phyloP scores from a whole-genome alignment of 1,140 invertebrate genomes.

The Philopotamus ludificatus region DNA sequence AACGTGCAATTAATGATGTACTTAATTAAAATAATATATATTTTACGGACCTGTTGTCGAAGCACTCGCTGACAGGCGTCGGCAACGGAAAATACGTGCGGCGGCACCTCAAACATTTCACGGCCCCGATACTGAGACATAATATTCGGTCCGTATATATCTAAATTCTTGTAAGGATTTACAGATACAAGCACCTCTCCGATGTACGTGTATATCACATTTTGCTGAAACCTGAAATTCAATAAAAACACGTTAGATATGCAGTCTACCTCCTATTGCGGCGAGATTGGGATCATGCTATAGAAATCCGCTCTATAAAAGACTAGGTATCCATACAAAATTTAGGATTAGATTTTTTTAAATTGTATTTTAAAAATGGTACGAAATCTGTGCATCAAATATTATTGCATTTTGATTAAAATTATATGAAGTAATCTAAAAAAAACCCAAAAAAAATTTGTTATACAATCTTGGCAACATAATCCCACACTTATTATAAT shows the following conservation, averaged over 20 bases:
- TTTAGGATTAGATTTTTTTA: no score
- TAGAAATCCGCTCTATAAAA: no score
- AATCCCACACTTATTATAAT: no score
- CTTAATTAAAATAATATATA: not conserved
- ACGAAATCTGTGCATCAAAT: no score
- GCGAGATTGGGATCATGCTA: no score
- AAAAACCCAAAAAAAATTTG: no score
- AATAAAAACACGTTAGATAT: not conserved
- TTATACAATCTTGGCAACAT: no score
- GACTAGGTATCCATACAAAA: no score
- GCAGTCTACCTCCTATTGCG: no score
- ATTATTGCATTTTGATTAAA: no score
- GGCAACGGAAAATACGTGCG: slow-evolving; percentile 93
- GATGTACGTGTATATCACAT: slow-evolving; percentile 91
- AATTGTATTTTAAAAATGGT: no score
- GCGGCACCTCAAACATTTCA: slow-evolving; percentile 91
- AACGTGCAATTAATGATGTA: not conserved
- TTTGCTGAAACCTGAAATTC: slow-evolving; percentile 74
- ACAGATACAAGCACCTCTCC: slow-evolving; percentile 91
- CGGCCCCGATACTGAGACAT: slow-evolving; percentile 84
- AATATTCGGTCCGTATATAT: slow-evolving; percentile 79
- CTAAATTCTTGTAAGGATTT: slow-evolving; percentile 84
- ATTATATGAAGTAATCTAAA: no score
- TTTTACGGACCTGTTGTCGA: slow-evolving; percentile 69
- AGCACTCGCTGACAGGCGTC: slow-evolving; percentile 91